Evolutionary conservation across 2,797 vertebrate genomes (phyloP).

Genomic region (Balearica regulorum): DNA sequence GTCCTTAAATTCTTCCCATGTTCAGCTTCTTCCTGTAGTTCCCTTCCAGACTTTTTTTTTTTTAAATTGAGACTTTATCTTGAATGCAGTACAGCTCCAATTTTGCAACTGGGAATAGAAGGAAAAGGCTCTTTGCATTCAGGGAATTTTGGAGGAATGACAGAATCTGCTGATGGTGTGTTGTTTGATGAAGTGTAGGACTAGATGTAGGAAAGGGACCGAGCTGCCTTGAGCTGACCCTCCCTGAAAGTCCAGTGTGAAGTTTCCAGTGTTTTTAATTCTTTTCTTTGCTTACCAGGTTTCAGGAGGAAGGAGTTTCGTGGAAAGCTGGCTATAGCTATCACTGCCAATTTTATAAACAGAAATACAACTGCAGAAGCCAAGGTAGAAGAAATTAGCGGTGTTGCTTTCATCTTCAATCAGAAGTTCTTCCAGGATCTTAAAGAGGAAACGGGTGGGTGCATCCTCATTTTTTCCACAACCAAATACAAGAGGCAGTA

Average conservation of each 20-base stretch:
- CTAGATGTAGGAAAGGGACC: neutral
- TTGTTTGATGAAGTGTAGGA: neutral
- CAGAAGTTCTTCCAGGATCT: conserved; percentile 98
- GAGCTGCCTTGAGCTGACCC: neutral
- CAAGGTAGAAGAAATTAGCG: conserved; percentile 97
- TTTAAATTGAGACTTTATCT: neutral
- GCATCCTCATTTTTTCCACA: neutral
- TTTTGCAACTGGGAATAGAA: neutral
- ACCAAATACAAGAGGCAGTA: neutral
- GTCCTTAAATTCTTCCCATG: neutral
- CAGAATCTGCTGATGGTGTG: neutral
- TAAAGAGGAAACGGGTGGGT: conserved; percentile 92
- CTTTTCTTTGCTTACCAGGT: conserved; percentile 72
- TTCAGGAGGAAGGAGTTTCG: conserved; percentile 96
- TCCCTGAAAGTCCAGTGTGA: neutral
- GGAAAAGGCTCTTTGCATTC: neutral
- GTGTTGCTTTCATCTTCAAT: conserved; percentile 98
- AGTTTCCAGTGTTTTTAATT: neutral
- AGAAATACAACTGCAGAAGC: conserved; percentile 96
- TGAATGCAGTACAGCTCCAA: neutral
- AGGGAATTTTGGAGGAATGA: neutral
- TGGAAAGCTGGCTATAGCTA: conserved; percentile 95
- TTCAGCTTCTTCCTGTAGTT: neutral
- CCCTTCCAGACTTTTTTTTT: neutral
- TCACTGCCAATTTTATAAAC: conserved; percentile 98